Base-by-base conservation (phyloP, 2,888 invertebrate species). In the Standfussiana lucernea region DNA sequence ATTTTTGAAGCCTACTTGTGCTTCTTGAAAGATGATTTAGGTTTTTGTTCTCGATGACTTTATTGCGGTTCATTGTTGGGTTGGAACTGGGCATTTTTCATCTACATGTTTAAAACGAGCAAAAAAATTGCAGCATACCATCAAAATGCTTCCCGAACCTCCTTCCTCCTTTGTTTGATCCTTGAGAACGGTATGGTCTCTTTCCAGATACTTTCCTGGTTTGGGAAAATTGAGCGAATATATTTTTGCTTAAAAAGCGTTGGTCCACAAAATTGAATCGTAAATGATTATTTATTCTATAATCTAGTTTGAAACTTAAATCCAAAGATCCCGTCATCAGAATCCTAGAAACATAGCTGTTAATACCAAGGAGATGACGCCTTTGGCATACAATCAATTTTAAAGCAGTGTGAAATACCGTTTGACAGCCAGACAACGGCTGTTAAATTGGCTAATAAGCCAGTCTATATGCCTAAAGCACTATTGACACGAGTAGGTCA, bases 361-460 rank as follows among this genome's bases (percentile, higher is more conserved):
- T 32, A 66, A 64, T 56, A 24, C 45, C 2, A 47, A 82, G 37
- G 10, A 47, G 40, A 56, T 35, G 47, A 47, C 28, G 75, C 56
- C 56, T 65, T 56, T 47, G 75, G 75, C 75, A 65, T 71, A 42
- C 32, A 53, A 53, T 47, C 45, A 68, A 67, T 74, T n/a, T 24
- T 2, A 24, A 65, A 61, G 68, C 61, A 56, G 53, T 40, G 79
- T 47, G 40, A 70, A 61, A 61, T 83, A 69, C 80, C 85, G 72
- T 72, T 82, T 61, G 65, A 66, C 50, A 59, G 28, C 28, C 67
- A 72, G 28, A 68, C 72, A 81, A 79, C 79, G 61, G 45, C 24
- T 69, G 40, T 73, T 80, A 50, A 47, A 73, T 53, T 80, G 61
- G 66, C 53, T 73, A 80, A 85, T 72, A 85, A 75, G 82, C 67